phyloP scores from a whole-genome alignment of 2,113 vertebrate genomes.

The Dasyprocta punctata region DNA sequence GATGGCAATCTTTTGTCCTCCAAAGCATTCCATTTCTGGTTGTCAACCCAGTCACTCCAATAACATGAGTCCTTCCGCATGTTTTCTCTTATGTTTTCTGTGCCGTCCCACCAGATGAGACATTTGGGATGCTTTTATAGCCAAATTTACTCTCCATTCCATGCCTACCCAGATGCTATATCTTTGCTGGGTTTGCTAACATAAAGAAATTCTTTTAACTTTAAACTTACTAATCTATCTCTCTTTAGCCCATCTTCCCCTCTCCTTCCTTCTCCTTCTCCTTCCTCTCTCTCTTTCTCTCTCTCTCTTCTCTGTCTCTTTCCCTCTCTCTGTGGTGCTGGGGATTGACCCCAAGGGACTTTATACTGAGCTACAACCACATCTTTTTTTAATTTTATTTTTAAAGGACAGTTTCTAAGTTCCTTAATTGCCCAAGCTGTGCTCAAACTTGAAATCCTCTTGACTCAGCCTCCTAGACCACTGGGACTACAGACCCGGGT shows the following conservation, averaged over 20 bases:
- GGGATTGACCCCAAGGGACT: not conserved
- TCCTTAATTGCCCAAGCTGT: not conserved
- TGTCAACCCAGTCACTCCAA: not conserved
- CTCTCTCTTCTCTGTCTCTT: not conserved
- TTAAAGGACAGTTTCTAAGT: not conserved
- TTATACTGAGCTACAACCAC: not conserved
- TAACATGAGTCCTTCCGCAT: not conserved
- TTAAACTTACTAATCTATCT: not conserved
- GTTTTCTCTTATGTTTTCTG: not conserved
- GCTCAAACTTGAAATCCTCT: not conserved
- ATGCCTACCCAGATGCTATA: not conserved
- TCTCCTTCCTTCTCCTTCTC: rapidly evolving
- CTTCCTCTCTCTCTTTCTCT: rapidly evolving
- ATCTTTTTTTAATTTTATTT: not conserved
- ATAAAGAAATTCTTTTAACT: not conserved
- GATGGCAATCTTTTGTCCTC: not conserved
- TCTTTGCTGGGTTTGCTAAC: not conserved
- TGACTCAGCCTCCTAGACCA: not conserved
- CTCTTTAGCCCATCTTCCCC: not conserved
- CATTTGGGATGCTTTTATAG: not conserved
- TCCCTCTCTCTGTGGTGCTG: not conserved
- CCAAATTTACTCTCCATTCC: not conserved
- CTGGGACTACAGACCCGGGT: not conserved
- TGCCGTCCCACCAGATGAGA: not conserved
- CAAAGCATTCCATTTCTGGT: not conserved